phyloP scores from a whole-genome alignment of 1,140 invertebrate species.

The Drosophila jambulina region DNA sequence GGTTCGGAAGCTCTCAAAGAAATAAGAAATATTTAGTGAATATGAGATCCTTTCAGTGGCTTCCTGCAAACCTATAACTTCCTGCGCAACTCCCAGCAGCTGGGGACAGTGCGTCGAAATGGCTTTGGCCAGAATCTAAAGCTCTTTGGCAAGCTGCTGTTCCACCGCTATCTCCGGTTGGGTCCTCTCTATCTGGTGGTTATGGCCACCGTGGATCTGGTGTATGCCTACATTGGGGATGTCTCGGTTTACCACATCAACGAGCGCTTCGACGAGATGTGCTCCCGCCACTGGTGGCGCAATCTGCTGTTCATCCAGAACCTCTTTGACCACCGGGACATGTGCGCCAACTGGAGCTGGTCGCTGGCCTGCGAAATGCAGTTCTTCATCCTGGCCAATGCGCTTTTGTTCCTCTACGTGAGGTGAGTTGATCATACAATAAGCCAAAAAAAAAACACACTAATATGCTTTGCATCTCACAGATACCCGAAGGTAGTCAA shows the following conservation, averaged over 20 bases:
- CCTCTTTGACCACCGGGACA: slow-evolving; percentile 86
- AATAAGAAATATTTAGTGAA: not conserved
- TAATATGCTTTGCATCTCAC: not conserved
- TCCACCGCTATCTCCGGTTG: slow-evolving; percentile 83
- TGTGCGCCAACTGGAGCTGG: slow-evolving; percentile 93
- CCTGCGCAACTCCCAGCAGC: slow-evolving; percentile 64
- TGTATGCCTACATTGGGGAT: slow-evolving; percentile 85
- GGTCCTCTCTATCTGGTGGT: slow-evolving; percentile 87
- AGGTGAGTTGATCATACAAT: slow-evolving; percentile 77
- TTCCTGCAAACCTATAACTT: slow-evolving; percentile 83
- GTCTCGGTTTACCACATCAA: slow-evolving; percentile 86
- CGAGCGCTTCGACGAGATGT: slow-evolving; percentile 86
- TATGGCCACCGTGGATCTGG: slow-evolving; percentile 86
- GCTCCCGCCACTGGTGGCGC: slow-evolving; percentile 88
- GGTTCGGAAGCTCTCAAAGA: not conserved
- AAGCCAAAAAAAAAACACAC: too few relatives aligned
- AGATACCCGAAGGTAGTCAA: slow-evolving; percentile 75
- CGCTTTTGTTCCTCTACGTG: slow-evolving; percentile 86
- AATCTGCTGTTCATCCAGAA: slow-evolving; percentile 89
- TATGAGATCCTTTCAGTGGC: slow-evolving; percentile 51
- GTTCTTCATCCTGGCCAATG: slow-evolving; percentile 88
- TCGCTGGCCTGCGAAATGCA: slow-evolving; percentile 93
- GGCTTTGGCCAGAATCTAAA: slow-evolving; percentile 59
- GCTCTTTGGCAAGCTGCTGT: slow-evolving; percentile 75
- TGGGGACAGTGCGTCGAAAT: slow-evolving; percentile 73